Conservation (phyloP, 1,140 invertebrate species). For the Ephestia elutella region DNA sequence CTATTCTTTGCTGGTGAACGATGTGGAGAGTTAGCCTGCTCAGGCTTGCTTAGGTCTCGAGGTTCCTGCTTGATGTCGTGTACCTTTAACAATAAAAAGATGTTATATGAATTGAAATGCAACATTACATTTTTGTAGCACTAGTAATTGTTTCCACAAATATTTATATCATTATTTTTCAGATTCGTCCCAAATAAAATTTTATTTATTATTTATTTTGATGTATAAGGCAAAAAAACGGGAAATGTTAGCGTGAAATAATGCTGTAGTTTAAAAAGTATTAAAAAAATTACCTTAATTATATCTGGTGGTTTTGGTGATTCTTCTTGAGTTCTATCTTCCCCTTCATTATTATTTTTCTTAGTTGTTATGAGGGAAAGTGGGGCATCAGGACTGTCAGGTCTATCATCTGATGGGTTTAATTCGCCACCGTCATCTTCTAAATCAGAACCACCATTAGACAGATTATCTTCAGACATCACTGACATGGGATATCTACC, state of each 20-base stretch:
- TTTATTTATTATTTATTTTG: no score
- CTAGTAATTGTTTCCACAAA: no score
- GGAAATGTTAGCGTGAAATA: no score
- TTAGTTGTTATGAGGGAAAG: slow-evolving; percentile 79
- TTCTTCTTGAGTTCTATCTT: slow-evolving; percentile 58
- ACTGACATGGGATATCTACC: slow-evolving; percentile 72
- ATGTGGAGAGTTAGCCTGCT: slow-evolving; percentile 58
- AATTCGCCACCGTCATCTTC: slow-evolving; percentile 76
- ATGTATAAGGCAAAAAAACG: no score
- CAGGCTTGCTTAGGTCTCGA: slow-evolving; percentile 69
- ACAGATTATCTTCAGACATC: slow-evolving; percentile 76
- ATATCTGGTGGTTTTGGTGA: slow-evolving; percentile 71
- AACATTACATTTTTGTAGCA: no score
- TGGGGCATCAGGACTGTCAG: slow-evolving; percentile 79
- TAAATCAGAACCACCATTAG: slow-evolving; percentile 77
- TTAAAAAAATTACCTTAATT: slow-evolving; percentile 55
- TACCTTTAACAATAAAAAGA: slow-evolving; percentile 40
- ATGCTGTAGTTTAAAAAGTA: background rate
- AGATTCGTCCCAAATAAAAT: no score
- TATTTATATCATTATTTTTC: no score
- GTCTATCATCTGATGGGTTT: slow-evolving; percentile 73
- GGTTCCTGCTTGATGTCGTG: slow-evolving; percentile 75
- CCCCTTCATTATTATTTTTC: slow-evolving; percentile 60
- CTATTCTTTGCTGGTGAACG: slow-evolving; percentile 71
- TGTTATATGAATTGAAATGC: no score